Base-by-base conservation (phyloP, 2,888 invertebrate genomes). In the Stratiomys singularior region DNA sequence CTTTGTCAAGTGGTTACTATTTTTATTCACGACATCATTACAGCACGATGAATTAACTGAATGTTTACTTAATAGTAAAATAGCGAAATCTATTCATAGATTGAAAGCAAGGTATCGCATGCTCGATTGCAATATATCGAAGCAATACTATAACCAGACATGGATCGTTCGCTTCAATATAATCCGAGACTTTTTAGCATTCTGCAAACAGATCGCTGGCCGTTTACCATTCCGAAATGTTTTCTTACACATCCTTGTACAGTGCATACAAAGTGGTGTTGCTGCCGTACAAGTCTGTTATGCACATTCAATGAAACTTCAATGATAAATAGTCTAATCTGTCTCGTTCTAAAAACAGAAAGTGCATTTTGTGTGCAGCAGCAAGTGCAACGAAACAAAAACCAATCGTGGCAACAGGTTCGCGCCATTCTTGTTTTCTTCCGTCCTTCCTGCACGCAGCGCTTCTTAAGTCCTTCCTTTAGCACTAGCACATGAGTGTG, bases 51-150 rank as follows among this genome's bases (percentile, higher is more conserved):
- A 2, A 60, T 60, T 60, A 11, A 60, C 25, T 60, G 58, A 60
- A 60, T 60, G 58, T 60, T 60, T 60, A 60, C 25, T 60, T 25
- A 23, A 21, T 60, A 21, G 58, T 60, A 60, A 60, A 60, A 60
- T 25, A 60, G 58, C 25, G 58, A 60, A 60, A 60, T 60, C 58
- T 60, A 60, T 60, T 23, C 23, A 60, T 60, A 60, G 58, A 11
- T 11, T 25, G 23, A 4, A 23, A 5, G 23, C 15, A 15, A 9
- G 15, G 52, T 52, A 52, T 52, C 15, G 18, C 52, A 52, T 52
- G 52, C 7, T n/a, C 15, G n/a, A 4, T n/a, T 52, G 52, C 52
- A 18, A 25, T 23, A 25, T 60, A 60, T 60, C 23, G 58, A 60
- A n/a, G n/a, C n/a, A n/a, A n/a, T n/a, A n/a, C n/a, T n/a, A n/a